These are phyloP conservation scores for Rhombomys opimus DNA, from an alignment of 2,113 vertebrate species.

Conservation along the genomic window DNA sequence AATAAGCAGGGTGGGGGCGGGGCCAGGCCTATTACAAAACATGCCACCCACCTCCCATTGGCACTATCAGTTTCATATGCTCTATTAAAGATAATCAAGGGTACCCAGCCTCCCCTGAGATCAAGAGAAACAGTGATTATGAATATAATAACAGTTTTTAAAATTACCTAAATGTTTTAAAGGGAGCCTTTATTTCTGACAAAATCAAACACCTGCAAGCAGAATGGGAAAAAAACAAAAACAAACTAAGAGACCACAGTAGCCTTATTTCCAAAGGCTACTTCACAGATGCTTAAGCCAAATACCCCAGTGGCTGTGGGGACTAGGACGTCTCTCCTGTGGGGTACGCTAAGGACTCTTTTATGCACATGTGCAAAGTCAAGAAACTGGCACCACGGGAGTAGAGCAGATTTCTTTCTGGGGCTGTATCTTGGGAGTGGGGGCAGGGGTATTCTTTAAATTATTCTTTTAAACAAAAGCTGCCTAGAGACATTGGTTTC, in stretches of 20 bases:
- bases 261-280: slow-evolving; percentile 70
- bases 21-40: slow-evolving; percentile 53
- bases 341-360: slow-evolving; percentile 46
- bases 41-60: slow-evolving; percentile 70
- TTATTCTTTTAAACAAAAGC: slow-evolving; percentile 64
- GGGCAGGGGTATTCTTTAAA: slow-evolving; percentile 26
- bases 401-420: slow-evolving; percentile 33
- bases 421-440: background rate
- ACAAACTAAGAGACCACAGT: slow-evolving; percentile 76
- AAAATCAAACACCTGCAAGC: slow-evolving; percentile 66
- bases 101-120: slow-evolving; percentile 78
- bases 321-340: slow-evolving; percentile 33
- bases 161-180: slow-evolving; percentile 69
- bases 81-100: slow-evolving; percentile 79
- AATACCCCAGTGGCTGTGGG: background rate
- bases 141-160: slow-evolving; percentile 77
- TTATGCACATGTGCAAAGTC: background rate
- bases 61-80: slow-evolving; percentile 72
- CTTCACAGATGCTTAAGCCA: slow-evolving; percentile 70
- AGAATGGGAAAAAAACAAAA: slow-evolving; percentile 78
- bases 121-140: slow-evolving; percentile 79
- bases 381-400: slow-evolving; percentile 39
- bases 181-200: slow-evolving; percentile 75
- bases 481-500: slow-evolving; percentile 59
- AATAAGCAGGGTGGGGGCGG: background rate